These are phyloP conservation scores for Microplitis demolitor DNA, from an alignment of 1,140 invertebrate genomes.

Conservation along the genomic window DNA sequence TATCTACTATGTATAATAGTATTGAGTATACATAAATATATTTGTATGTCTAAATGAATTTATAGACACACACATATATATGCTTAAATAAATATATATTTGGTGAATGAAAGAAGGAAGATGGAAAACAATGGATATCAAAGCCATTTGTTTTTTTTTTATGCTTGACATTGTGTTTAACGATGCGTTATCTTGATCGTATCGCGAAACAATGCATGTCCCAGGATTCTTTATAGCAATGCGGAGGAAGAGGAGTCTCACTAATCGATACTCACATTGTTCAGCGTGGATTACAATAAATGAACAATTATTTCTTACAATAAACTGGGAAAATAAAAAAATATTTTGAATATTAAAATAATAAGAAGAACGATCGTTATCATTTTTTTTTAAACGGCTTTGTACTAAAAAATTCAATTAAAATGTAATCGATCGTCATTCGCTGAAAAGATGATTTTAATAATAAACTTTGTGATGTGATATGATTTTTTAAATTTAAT, in stretches of 20 bases:
- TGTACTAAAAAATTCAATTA: too few relatives aligned
- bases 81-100: constrained; percentile 1
- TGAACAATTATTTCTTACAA: too few relatives aligned
- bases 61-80: neutral
- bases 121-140: neutral
- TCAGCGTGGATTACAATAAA: too few relatives aligned
- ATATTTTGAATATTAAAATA: too few relatives aligned
- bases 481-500: too few relatives aligned
- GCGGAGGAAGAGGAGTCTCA: neutral
- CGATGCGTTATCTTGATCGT: constrained; percentile 22
- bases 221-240: constrained; percentile 17
- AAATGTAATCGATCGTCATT: too few relatives aligned
- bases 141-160: constrained; percentile 7
- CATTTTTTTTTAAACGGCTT: too few relatives aligned
- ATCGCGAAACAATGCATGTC: constrained; percentile 18
- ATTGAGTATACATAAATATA: neutral
- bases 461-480: too few relatives aligned
- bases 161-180: constrained; percentile 18
- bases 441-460: too few relatives aligned
- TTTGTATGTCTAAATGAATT: neutral
- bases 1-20: neutral
- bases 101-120: neutral
- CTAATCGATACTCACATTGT: too few relatives aligned
- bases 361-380: too few relatives aligned
- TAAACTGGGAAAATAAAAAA: too few relatives aligned